Conservation (phyloP, 1,140 invertebrate genomes). For the Sinella curviseta region DNA sequence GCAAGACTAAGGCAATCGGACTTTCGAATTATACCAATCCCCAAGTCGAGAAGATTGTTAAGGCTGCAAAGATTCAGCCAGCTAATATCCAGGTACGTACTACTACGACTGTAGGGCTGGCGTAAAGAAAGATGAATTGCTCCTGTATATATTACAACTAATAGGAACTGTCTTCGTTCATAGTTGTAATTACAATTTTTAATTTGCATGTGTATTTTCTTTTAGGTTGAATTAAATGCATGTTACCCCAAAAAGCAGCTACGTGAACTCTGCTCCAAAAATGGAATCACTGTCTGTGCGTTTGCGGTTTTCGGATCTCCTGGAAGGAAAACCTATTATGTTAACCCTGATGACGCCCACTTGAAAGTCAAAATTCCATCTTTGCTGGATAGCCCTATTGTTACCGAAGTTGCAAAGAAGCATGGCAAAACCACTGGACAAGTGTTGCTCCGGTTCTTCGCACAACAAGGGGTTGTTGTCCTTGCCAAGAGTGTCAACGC, state of each 20-base stretch:
- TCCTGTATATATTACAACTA: neutral
- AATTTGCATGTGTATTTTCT: neutral
- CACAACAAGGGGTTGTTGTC: conserved; percentile 54
- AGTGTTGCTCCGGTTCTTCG: conserved; percentile 55
- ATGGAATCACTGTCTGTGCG: conserved; percentile 74
- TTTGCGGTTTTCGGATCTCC: conserved; percentile 79
- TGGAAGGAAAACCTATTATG: conserved; percentile 9
- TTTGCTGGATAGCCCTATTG: conserved; percentile 38
- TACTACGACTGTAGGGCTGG: no score
- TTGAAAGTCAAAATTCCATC: conserved; percentile 22
- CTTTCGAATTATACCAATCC: conserved; percentile 75
- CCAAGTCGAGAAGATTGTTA: conserved; percentile 67
- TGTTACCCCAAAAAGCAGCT: conserved; percentile 78
- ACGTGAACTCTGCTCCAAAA: conserved; percentile 69
- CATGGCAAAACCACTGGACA: conserved; percentile 50
- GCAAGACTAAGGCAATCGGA: conserved; percentile 66
- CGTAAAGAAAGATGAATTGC: no score
- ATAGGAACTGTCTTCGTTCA: neutral
- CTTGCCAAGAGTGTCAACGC: conserved; percentile 56
- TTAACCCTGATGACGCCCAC: neutral
- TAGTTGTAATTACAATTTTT: neutral
- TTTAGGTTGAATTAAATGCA: conserved; percentile 75
- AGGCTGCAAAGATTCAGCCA: conserved; percentile 66
- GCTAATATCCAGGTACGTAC: conserved; percentile 57
- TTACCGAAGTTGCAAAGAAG: conserved; percentile 41